Conservation (phyloP, 64 coral and sea anemone species). For the Trachythela sp. region DNA sequence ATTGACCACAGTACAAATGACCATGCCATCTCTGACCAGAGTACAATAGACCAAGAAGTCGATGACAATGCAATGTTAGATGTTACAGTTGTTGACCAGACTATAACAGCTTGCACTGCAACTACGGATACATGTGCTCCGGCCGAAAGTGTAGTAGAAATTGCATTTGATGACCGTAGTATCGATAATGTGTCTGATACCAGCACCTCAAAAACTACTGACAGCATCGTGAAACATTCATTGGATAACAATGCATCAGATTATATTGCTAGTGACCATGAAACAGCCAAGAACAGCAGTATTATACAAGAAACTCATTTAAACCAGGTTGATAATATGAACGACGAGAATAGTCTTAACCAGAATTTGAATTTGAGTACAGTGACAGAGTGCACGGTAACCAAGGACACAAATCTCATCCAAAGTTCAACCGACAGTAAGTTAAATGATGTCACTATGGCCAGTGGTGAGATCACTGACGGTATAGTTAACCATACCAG, state of each 20-base stretch:
- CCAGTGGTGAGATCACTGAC: not conserved
- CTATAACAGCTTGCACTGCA: not conserved
- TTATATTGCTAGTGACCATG: not conserved
- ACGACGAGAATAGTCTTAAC: not conserved
- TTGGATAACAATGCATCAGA: not conserved
- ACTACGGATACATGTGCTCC: no score
- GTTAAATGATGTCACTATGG: not conserved
- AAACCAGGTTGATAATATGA: not conserved
- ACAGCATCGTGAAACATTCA: not conserved
- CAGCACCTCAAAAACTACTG: not conserved
- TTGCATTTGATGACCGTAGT: not conserved
- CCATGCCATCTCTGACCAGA: not conserved
- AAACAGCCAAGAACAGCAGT: not conserved
- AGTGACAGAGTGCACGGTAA: not conserved
- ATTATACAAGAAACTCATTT: not conserved
- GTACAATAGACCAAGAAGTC: not conserved
- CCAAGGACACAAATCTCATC: not conserved
- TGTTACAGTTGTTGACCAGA: not conserved
- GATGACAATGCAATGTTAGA: not conserved
- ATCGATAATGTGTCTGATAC: not conserved
- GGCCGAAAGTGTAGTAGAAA: not conserved
- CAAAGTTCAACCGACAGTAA: not conserved
- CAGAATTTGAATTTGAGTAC: not conserved
- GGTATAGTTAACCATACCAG: not conserved
- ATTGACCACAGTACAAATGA: not conserved